These are phyloP conservation scores for Ephialtes manifestator DNA, from an alignment of 2,888 invertebrate genomes.

Conservation along the genomic window DNA sequence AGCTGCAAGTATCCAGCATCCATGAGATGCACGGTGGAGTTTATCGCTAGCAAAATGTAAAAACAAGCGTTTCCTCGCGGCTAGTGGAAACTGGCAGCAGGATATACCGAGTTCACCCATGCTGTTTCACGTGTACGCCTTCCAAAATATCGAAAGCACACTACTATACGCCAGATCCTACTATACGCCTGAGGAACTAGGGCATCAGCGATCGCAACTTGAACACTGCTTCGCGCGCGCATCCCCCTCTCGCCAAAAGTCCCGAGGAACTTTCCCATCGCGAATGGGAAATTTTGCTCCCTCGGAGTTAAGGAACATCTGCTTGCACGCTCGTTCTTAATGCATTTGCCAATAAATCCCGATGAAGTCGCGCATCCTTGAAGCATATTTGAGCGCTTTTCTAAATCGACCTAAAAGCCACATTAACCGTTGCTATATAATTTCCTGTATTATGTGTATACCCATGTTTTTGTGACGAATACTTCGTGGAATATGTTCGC, in stretches of 20 bases:
- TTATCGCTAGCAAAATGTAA: constrained; percentile 20
- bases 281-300: constrained; percentile 66
- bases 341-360: constrained; percentile 69
- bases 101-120: constrained; percentile 24
- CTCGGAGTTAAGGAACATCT: constrained; percentile 63
- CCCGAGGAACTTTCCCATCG: constrained; percentile 64
- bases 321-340: constrained; percentile 59
- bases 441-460: not conserved
- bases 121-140: constrained; percentile 19
- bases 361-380: constrained; percentile 35
- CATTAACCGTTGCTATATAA: not conserved
- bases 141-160: constrained; percentile 42
- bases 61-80: constrained; percentile 22
- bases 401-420: constrained; percentile 43
- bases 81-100: not conserved
- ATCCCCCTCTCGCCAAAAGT: constrained; percentile 1
- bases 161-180: constrained; percentile 26
- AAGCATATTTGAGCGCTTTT: constrained; percentile 46
- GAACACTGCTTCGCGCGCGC: constrained; percentile 54
- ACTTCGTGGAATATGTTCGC: not conserved
- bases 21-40: not conserved
- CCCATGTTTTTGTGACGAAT: not conserved
- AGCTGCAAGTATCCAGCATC: not conserved
- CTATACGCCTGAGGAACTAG: constrained; percentile 63
- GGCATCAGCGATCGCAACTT: constrained; percentile 71